Percentiles rank a stretch among this genome's conserved stretches.
Evolutionary conservation across 2,888 invertebrate species (phyloP).

Genomic region (Chrysolina americana): DNA sequence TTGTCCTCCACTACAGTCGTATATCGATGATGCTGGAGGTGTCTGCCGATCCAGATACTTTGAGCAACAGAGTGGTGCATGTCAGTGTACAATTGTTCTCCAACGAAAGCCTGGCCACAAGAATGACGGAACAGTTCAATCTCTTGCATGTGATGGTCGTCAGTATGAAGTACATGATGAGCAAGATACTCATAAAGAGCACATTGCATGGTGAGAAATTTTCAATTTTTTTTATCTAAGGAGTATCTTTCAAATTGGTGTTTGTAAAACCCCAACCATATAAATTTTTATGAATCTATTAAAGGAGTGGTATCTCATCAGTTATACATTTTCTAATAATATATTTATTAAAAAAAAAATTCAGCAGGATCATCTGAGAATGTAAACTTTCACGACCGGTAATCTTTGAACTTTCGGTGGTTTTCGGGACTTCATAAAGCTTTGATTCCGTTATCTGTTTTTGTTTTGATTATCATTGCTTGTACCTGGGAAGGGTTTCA

Average conservation of each 20-base stretch:
- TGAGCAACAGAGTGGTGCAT: constrained; percentile 97
- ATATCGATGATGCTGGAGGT: constrained; percentile 92
- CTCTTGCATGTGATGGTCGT: constrained; percentile 94
- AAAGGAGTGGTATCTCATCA: too few relatives aligned
- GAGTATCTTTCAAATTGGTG: background rate
- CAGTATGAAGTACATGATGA: constrained; percentile 93
- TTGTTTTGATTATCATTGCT: too few relatives aligned
- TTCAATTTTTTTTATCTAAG: background rate
- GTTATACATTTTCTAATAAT: too few relatives aligned
- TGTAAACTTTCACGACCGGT: too few relatives aligned
- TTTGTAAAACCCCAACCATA: background rate
- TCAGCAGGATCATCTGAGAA: too few relatives aligned
- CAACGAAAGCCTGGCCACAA: constrained; percentile 90
- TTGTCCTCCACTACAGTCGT: constrained; percentile 96
- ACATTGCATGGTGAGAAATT: constrained; percentile 80
- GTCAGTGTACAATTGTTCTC: constrained; percentile 97
- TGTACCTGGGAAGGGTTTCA: too few relatives aligned
- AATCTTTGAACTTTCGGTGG: too few relatives aligned
- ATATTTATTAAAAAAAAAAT: too few relatives aligned
- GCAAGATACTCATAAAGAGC: constrained; percentile 89
- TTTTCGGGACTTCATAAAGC: too few relatives aligned
- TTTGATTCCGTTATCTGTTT: too few relatives aligned
- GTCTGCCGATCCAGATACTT: constrained; percentile 88
- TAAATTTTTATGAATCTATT: too few relatives aligned
- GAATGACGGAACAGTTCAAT: constrained; percentile 92